Base-by-base conservation (phyloP, 1,140 invertebrate species). In the Campoletis sonorensis region DNA sequence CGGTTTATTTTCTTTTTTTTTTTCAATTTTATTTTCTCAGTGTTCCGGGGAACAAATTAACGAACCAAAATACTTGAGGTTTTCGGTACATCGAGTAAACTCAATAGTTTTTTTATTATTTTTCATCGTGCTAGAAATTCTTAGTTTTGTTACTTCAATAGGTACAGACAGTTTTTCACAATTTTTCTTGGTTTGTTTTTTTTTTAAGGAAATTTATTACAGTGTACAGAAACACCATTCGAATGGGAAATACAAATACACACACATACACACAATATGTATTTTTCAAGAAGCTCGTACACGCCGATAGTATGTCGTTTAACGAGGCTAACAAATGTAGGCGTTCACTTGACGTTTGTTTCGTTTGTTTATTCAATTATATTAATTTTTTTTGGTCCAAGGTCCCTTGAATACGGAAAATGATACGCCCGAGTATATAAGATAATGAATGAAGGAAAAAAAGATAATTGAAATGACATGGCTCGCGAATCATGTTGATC, bases 31-130 rank as follows among this genome's bases (percentile, higher is more conserved):
- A 71, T 45, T 82, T 61, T 23, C 1, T 58, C 70, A 82, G 80
- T 77, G 82, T 83, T 79, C 79, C 82, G 80, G 82, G 75, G 18
- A 79, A 79, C 23, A 49, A 72, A 33, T 73, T 37, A 64, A 71
- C 45, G 40, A 51, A 15, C 18, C 54, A 26, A 15, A 71, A 67
- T n/a, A 72, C 30, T 1, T 15, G 1, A 27, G 13, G 27, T 21
- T 37, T 18, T 70, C 5, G 45, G 23, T 81, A 33, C 40, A 45
- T 45, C 13, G 8, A 45, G 5, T 45, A 45, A 11, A 45, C 40
- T 45, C 7, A n/a, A n/a, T n/a, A n/a, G n/a, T n/a, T n/a, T n/a
- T n/a, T 13, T 11, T 45, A 5, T 45, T 45, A 45, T 8, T 45
- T 45, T 13, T 45, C n/a, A 8, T 45, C 11, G 13, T 45, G 8